Evolutionary conservation across 2,797 vertebrate species (phyloP).

Genomic region (Macroramphosus scolopax): DNA sequence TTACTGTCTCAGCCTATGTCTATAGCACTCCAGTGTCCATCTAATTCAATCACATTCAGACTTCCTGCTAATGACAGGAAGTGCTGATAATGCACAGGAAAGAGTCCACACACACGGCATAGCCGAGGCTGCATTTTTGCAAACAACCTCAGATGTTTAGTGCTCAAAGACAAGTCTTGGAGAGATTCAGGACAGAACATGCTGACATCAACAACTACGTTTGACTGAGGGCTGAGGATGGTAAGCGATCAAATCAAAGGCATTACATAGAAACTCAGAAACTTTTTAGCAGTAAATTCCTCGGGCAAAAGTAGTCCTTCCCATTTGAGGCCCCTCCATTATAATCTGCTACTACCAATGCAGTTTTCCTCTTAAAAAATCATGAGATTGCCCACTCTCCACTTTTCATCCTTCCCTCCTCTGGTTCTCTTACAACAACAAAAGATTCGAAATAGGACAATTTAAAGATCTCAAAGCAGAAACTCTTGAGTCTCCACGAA

Average conservation of each 20-base stretch:
- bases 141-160: constrained; percentile 13
- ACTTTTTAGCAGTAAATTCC: constrained; percentile 54
- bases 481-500: constrained; percentile 19
- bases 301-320: constrained; percentile 44
- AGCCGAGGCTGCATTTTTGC: constrained; percentile 11
- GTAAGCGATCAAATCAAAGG: constrained; percentile 25
- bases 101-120: background rate
- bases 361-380: too few species aligned
- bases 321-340: constrained; percentile 38
- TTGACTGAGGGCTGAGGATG: constrained; percentile 11
- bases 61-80: constrained; percentile 62
- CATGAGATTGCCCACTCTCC: too few species aligned
- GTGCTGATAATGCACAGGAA: constrained; percentile 55
- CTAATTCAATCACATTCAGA: constrained; percentile 49
- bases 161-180: background rate
- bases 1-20: constrained; percentile 64
- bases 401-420: constrained; percentile 23
- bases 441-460: constrained; percentile 20
- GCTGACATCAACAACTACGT: constrained; percentile 11
- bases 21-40: constrained; percentile 55
- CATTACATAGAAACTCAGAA: constrained; percentile 12
- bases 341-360: constrained; percentile 45
- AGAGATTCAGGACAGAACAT: constrained; percentile 16
- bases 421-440: constrained; percentile 26
- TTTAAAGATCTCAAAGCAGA: constrained; percentile 32